Conservation (phyloP, 2,113 vertebrate genomes). For the mouse (Mus musculus) region DNA sequence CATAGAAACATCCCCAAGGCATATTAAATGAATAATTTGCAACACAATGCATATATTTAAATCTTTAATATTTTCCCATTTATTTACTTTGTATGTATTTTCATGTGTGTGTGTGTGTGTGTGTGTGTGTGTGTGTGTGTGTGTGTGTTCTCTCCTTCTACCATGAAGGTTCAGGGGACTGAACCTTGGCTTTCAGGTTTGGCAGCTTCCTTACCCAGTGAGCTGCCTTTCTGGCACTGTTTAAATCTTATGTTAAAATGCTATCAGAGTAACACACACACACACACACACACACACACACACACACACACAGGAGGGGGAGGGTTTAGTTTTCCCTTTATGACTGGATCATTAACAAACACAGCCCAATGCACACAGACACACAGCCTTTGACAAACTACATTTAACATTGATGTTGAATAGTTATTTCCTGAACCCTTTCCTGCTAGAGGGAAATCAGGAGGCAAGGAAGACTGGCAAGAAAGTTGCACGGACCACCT, state of each 20-base stretch:
- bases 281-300: neutral
- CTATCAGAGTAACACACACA: neutral
- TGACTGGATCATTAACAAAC: neutral
- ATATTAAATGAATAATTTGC: neutral
- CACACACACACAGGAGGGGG: neutral
- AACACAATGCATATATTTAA: neutral
- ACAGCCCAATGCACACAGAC: neutral
- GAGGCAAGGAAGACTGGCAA: neutral
- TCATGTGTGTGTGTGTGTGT: neutral
- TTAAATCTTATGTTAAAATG: neutral
- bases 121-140: neutral
- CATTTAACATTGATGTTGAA: neutral
- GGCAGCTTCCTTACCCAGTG: neutral
- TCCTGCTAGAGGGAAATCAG: neutral
- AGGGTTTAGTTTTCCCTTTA: neutral
- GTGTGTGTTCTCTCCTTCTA: neutral
- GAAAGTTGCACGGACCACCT: neutral
- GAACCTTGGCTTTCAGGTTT: neutral
- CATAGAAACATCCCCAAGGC: neutral
- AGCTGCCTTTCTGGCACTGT: neutral
- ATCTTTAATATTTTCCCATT: neutral
- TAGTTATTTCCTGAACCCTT: neutral
- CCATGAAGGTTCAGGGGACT: neutral
- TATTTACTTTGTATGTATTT: neutral
- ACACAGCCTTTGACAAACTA: neutral